These are phyloP conservation scores for Terrapene triunguis DNA, from an alignment of 2,113 vertebrate species.

Conservation along the genomic window DNA sequence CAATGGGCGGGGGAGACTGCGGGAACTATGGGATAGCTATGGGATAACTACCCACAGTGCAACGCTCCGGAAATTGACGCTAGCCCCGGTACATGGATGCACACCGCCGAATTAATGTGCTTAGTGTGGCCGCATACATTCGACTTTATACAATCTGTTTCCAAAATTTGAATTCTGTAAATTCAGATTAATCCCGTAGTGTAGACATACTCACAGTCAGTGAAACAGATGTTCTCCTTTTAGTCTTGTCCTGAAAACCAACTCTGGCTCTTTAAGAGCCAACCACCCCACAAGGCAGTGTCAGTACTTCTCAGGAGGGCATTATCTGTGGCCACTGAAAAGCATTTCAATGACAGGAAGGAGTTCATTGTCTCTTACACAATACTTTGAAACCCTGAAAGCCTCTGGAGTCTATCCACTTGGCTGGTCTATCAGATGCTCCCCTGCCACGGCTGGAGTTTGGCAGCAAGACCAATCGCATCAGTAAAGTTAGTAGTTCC, in stretches of 20 bases:
- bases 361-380: slow-evolving; percentile 10
- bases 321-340: neutral
- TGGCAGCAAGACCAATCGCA: neutral
- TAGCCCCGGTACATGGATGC: too few species aligned
- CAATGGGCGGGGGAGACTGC: too few species aligned
- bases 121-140: too few species aligned
- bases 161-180: too few species aligned
- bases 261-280: neutral
- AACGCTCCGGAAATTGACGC: too few species aligned
- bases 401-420: slow-evolving; percentile 21
- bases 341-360: slow-evolving; percentile 37
- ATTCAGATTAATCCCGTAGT: too few species aligned
- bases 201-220: neutral
- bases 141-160: too few species aligned
- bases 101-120: too few species aligned
- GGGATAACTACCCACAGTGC: too few species aligned
- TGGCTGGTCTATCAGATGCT: slow-evolving; percentile 21
- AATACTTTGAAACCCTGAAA: slow-evolving; percentile 6
- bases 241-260: neutral
- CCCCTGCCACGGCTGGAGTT: neutral
- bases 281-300: neutral
- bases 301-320: neutral
- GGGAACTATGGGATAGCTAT: too few species aligned
- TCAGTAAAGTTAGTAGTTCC: neutral
- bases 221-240: neutral